Evolutionary conservation across 1,140 invertebrate genomes (phyloP).

Genomic region (Phenacoccus solenopsis): DNA sequence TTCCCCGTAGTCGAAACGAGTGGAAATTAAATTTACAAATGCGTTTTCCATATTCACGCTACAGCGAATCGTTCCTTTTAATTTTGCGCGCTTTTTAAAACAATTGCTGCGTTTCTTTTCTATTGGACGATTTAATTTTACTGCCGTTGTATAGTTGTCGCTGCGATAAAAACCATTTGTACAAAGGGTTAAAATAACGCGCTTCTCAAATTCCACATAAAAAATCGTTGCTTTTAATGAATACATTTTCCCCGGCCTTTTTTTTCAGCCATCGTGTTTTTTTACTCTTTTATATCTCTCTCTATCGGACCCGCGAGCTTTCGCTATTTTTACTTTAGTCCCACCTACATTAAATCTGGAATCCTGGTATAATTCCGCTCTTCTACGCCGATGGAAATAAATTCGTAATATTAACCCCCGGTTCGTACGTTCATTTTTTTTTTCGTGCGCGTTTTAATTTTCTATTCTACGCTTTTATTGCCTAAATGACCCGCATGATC

Average conservation of each 20-base stretch:
- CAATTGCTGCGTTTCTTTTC: conserved; percentile 1
- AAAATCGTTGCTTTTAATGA: conserved; percentile 12
- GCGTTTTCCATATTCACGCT: not conserved
- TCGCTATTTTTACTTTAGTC: not conserved
- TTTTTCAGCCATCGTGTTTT: not conserved
- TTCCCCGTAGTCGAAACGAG: too few species aligned
- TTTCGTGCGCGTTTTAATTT: conserved; percentile 14
- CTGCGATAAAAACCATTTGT: not conserved
- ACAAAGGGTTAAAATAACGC: not conserved
- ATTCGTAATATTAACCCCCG: conserved; percentile 12
- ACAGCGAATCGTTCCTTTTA: not conserved
- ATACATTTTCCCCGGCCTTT: not conserved
- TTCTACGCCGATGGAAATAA: conserved; percentile 6
- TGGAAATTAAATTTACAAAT: conserved; percentile 4
- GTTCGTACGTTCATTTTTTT: not conserved
- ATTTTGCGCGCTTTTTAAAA: not conserved
- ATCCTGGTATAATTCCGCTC: not conserved
- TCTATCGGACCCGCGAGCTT: not conserved
- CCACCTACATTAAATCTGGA: not conserved
- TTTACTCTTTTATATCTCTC: not conserved
- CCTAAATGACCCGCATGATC: conserved; percentile 6
- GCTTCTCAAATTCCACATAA: not conserved
- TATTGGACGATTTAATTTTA: conserved; percentile 3
- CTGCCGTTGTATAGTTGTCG: not conserved
- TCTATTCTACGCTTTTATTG: conserved; percentile 5